Evolutionary conservation across 2,113 vertebrate genomes (phyloP), one percentile per base, ranked within the genome.

Genomic region (Verasper variegatus): DNA sequence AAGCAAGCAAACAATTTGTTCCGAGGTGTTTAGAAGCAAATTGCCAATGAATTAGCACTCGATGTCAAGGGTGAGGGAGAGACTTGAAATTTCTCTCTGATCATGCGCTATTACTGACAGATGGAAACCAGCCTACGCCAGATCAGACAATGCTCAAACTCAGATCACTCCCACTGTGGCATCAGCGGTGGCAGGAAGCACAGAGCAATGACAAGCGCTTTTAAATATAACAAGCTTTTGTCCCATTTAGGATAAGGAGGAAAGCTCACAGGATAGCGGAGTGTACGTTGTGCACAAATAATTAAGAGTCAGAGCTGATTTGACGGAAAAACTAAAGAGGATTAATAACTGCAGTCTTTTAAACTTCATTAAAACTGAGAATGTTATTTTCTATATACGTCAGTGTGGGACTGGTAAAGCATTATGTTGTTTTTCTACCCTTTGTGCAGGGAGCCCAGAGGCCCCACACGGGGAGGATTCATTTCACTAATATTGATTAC

Each of bases 51-150:
- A 82, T 86, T 89, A 55, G 54, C 67, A 45, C 64, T 35, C 18
- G 76, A 76, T 76, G 68, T 66, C 49, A 70, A 52, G 80, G 83
- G 42, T 4, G 26, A 74, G 55, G 55, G 68, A 74, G 55, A 66
- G 63, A 71, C 68, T 80, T 31, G 31, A 31, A 31, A 31, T 31
- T 78, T 76, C 35, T 76, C 82, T 89, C 71, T 86, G 80, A 84
- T 84, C 83, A 68, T 71, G 78, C 11, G 40, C 69, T 77, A 74
- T 85, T 80, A 71, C 83, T 91, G 89, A 90, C 88, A 90, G 89
- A 88, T 84, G 80, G 87, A 90, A 89, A 84, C 76, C 88, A 82
- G 87, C 86, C 81, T 64, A 87, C 68, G 31, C 86, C 83, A 78
- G 78, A 91, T 88, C 80, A 89, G 77, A 88, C 83, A 85, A 82